phyloP scores from a whole-genome alignment of 1,140 invertebrate species.

The Semibalanus balanoides region DNA sequence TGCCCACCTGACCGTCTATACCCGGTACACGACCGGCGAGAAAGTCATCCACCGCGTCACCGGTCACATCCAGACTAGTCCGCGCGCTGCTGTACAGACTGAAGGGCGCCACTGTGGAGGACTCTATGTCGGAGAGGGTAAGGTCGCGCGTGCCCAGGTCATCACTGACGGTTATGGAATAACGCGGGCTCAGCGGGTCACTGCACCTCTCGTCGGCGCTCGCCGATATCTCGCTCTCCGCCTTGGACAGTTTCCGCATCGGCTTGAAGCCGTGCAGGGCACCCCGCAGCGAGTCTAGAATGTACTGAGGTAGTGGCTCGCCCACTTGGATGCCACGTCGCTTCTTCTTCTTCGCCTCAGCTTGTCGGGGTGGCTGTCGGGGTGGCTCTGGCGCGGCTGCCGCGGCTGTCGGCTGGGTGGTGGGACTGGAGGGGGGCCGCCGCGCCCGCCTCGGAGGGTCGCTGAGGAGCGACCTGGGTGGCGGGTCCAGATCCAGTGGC shows the following conservation, averaged over 20 bases:
- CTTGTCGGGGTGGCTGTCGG: conserved; percentile 7
- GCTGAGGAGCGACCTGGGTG: background rate
- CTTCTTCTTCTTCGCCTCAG: conserved; percentile 17
- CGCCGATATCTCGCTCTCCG: conserved; percentile 11
- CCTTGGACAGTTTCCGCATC: conserved; percentile 7
- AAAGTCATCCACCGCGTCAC: background rate
- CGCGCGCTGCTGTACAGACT: background rate
- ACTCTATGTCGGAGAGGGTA: conserved; percentile 18
- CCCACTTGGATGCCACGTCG: conserved; percentile 21
- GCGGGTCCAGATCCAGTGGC: background rate
- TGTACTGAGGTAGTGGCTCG: conserved; percentile 22
- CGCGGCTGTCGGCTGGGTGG: no score
- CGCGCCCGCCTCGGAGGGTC: background rate
- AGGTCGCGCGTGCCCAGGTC: conserved; percentile 18
- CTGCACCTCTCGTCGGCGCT: conserved; percentile 1
- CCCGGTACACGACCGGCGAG: background rate
- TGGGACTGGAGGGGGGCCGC: conserved; percentile 7
- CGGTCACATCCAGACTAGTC: background rate
- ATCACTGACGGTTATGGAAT: conserved; percentile 21
- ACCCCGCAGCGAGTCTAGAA: conserved; percentile 13
- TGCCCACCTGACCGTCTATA: background rate
- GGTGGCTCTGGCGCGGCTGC: conserved; percentile 31
- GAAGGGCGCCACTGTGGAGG: background rate
- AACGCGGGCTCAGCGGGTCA: conserved; percentile 15
- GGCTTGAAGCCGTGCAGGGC: background rate